Conservation (phyloP, 2,113 vertebrate genomes). For the Salvelinus alpinus region DNA sequence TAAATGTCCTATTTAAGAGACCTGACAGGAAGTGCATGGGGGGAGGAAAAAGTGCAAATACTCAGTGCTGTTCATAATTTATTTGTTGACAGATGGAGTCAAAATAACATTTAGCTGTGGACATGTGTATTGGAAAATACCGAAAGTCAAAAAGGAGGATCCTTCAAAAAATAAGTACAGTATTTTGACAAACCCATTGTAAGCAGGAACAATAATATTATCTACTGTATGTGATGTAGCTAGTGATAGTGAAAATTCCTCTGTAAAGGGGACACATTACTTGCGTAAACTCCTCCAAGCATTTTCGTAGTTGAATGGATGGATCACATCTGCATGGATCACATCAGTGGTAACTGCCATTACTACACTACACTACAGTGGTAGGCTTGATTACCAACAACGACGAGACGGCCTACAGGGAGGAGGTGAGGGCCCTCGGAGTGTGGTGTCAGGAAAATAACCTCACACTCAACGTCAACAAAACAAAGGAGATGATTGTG, state of each 20-base stretch:
- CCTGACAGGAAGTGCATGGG: slow-evolving; percentile 28
- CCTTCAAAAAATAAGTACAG: neutral
- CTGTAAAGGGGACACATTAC: neutral
- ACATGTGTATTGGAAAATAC: neutral
- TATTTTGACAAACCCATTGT: too few species aligned
- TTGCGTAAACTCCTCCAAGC: neutral
- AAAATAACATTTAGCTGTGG: neutral
- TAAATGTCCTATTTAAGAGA: slow-evolving; percentile 47
- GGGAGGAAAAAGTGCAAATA: slow-evolving; percentile 3
- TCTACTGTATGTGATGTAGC: neutral
- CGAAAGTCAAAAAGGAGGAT: neutral
- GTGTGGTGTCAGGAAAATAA: too few species aligned
- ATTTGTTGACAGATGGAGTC: neutral
- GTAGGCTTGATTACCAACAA: too few species aligned
- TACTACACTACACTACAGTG: too few species aligned
- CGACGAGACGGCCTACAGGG: too few species aligned
- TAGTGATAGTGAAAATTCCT: neutral
- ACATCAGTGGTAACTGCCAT: neutral
- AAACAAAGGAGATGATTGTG: too few species aligned
- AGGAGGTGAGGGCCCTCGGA: too few species aligned
- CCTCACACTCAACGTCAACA: too few species aligned
- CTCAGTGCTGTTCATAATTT: neutral
- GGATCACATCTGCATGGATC: neutral
- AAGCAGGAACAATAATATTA: too few species aligned
- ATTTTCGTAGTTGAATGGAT: neutral